Evolutionary conservation across 2,113 vertebrate genomes (phyloP).

Genomic region (Seriola aureovittata): DNA sequence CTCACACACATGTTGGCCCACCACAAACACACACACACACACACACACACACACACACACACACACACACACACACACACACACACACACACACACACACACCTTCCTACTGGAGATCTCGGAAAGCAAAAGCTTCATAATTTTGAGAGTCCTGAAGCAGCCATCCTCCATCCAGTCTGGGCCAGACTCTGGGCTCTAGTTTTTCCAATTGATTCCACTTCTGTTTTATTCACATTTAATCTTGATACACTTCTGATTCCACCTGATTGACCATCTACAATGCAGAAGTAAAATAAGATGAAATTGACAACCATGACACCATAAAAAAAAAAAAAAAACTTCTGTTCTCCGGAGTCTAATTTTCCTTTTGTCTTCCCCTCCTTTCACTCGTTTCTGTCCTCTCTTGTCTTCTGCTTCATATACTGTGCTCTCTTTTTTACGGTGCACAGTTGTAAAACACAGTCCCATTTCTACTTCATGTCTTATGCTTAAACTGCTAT

Average conservation of each 20-base stretch:
- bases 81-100: constrained; percentile 1
- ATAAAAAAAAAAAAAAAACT: too few species aligned
- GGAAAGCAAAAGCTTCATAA: constrained; percentile 19
- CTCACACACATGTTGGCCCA: constrained; percentile 25
- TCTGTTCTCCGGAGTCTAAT: neutral
- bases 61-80: constrained; percentile 7
- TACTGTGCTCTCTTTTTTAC: too few species aligned
- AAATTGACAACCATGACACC: neutral
- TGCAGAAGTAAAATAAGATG: neutral
- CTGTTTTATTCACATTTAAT: constrained; percentile 6
- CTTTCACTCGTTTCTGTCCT: neutral
- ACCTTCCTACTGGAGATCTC: constrained; percentile 10
- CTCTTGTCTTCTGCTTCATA: neutral
- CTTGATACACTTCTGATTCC: neutral
- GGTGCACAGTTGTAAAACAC: neutral
- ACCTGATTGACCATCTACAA: neutral
- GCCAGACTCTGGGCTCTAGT: neutral
- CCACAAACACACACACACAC: constrained; percentile 9
- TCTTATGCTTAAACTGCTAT: neutral
- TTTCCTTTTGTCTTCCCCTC: neutral
- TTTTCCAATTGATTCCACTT: constrained; percentile 6
- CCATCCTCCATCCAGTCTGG: constrained; percentile 1
- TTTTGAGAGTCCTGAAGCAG: constrained; percentile 8
- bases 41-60: constrained; percentile 12
- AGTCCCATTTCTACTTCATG: neutral